Base-by-base conservation (phyloP, 2,113 vertebrate genomes). In the Formicarius rufipectus region DNA sequence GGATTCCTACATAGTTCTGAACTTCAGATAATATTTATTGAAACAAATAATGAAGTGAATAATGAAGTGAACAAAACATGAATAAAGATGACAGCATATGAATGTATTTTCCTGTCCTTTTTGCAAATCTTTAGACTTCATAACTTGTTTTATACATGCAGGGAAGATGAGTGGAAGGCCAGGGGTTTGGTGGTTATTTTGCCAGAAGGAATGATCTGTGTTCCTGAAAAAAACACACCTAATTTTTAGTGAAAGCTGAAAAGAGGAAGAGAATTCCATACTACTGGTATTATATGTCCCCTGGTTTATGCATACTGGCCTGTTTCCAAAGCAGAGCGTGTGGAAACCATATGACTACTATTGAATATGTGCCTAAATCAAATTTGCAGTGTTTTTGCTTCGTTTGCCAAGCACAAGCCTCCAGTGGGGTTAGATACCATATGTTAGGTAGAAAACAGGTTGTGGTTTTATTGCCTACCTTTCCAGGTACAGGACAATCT, bases 271-370 rank as follows among this genome's bases (percentile, higher is more conserved):
- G 78, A 91, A 78, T 94, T 96, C 89, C 92, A 94, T 94, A 95
- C 86, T 93, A 95, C 73, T 92, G 86, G 37, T 93, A 92, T 96
- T 94, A 89, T 94, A 89, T 94, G 90, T 95, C 74, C 72, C 75
- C 88, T 77, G 90, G 88, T 90, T 95, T 90, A 84, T 92, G 81
- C 92, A 66, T 24, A 14, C 62, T 96, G 96, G 96, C 90, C 59
- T 49, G 59, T 47, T 62, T 96, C 93, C 96, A 97, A 96, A 96
- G 69, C 60, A 71, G 49, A 96, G 64, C 2, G 37, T 95, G 90
- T 95, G 95, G 96, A 97, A 97, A 96, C 88, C 95, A 96, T 94
- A 96, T 94, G 96, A 95, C 83, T 81, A 10, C 77, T 89, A 62
- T 92, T 96, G 95, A 96, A 89, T 84, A 82, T 89, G 66, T 91